phyloP scores from a whole-genome alignment of 2,113 vertebrate genomes.

The Madoqua kirkii region DNA sequence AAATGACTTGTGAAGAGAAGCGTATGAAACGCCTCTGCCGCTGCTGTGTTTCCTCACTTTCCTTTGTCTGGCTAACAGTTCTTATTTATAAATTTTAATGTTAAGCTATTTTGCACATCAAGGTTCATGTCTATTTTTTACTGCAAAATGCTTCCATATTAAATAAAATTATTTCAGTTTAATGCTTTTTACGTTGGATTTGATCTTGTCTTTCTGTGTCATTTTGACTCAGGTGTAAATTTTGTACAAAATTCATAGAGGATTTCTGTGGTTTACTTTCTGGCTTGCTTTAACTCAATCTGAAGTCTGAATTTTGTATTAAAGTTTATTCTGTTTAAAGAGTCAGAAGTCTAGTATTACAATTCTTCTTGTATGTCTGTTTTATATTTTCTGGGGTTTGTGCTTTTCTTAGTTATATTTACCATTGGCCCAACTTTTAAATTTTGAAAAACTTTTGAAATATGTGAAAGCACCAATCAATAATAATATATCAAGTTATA shows the following conservation, averaged over 20 bases:
- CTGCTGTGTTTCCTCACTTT: neutral
- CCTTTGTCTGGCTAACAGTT: neutral
- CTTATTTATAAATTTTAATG: constrained; percentile 15
- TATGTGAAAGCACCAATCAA: neutral
- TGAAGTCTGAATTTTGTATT: neutral
- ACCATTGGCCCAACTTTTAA: neutral
- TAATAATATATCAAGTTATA: neutral
- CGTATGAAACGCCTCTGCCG: neutral
- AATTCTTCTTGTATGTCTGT: neutral
- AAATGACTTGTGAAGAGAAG: neutral
- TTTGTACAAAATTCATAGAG: neutral
- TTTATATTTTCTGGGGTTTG: neutral
- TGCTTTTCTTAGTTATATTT: neutral
- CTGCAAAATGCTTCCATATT: neutral
- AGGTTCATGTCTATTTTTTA: neutral
- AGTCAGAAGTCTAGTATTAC: neutral
- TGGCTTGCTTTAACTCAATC: neutral
- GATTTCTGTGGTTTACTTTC: neutral
- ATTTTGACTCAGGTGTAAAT: neutral
- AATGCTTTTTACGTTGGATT: neutral
- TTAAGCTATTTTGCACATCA: neutral
- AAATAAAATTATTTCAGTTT: neutral
- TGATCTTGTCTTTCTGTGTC: neutral
- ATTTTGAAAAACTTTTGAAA: neutral
- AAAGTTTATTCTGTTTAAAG: constrained; percentile 2